Evolutionary conservation across 2,797 vertebrate species (phyloP).

Genomic region (Ambastaia sidthimunki): DNA sequence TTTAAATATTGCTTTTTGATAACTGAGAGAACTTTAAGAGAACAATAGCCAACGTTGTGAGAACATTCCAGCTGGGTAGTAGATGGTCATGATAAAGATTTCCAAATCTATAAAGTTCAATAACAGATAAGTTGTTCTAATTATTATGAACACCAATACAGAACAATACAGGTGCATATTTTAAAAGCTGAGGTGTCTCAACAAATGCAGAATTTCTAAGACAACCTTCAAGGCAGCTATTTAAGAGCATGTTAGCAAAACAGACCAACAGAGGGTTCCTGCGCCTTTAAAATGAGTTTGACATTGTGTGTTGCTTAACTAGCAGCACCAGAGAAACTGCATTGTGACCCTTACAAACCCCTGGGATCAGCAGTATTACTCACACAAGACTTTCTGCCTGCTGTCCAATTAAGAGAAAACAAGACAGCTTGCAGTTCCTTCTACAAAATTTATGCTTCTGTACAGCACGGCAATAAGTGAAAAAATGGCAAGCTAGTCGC

Average conservation of each 20-base stretch:
- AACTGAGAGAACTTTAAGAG: too few species aligned
- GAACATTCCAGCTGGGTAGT: not conserved
- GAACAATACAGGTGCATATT: slow-evolving; percentile 35
- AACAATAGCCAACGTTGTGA: too few species aligned
- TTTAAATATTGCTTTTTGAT: too few species aligned
- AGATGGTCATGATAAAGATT: slow-evolving; percentile 12
- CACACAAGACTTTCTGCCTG: slow-evolving; percentile 41
- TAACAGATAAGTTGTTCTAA: slow-evolving; percentile 6
- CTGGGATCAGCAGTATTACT: slow-evolving; percentile 41
- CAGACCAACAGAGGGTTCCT: slow-evolving; percentile 22
- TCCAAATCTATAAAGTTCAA: slow-evolving; percentile 35
- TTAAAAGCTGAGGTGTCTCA: slow-evolving; percentile 1
- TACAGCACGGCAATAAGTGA: not conserved
- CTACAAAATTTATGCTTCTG: slow-evolving; percentile 14
- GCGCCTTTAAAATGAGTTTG: slow-evolving; percentile 33
- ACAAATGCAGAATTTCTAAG: slow-evolving; percentile 5
- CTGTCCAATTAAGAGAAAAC: slow-evolving; percentile 55
- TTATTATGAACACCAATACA: slow-evolving; percentile 24
- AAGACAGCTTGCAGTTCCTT: slow-evolving; percentile 15
- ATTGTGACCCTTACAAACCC: slow-evolving; percentile 31
- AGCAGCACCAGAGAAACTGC: slow-evolving; percentile 34
- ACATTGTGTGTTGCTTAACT: slow-evolving; percentile 28
- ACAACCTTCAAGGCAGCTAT: not conserved
- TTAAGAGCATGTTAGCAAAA: slow-evolving; percentile 25
- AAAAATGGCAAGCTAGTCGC: not conserved